Evolutionary conservation across 2,888 invertebrate species (phyloP), one percentile per base, ranked within the genome.

Genomic region (Lithophane semibrunnea): DNA sequence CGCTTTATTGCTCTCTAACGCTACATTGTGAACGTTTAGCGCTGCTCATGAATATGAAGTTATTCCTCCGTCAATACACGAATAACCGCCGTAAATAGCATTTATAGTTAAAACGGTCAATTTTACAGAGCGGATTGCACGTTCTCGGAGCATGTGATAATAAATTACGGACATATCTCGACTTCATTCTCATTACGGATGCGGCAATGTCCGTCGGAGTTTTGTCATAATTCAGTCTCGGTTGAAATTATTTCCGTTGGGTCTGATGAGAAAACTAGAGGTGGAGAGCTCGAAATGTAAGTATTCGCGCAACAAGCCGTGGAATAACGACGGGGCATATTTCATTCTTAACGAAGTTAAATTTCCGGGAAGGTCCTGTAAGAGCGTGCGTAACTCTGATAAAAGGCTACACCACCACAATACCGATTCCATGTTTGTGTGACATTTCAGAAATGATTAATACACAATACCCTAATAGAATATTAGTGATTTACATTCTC

Each of bases 211-310:
- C 96, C 96, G 95, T 91, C 92, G 92, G 96, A 96, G 96, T 96
- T 96, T 96, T 95, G 96, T 96, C 96, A 96, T 96, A 96, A 96
- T 95, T 96, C 96, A 96, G 96, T 94, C 96, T 95, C 95, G 95
- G 96, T 95, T 95, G 94, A 96, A 96, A 96, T 96, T 96, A 96
- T 96, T 96, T 96, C 96, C 96, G 95, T 94, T 95, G 93, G 94
- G 92, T 94, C 95, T 96, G 96, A 96, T 96, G 96, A 96, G 96
- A 95, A 95, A 96, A 96, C 96, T 96, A 96, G 96, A 95, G 95
- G 95, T 95, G 93, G 95, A 93, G 93, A 95, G 93, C 95, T 94
- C 93, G 92, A 93, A 94, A 95, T 95, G 96, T 95, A 96, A 95
- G 95, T 95, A 94, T 95, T 94, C 95, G 95, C 93, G 95, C 95